phyloP scores from a whole-genome alignment of 2,113 vertebrate species.

The Genyomyrus donnyi region DNA sequence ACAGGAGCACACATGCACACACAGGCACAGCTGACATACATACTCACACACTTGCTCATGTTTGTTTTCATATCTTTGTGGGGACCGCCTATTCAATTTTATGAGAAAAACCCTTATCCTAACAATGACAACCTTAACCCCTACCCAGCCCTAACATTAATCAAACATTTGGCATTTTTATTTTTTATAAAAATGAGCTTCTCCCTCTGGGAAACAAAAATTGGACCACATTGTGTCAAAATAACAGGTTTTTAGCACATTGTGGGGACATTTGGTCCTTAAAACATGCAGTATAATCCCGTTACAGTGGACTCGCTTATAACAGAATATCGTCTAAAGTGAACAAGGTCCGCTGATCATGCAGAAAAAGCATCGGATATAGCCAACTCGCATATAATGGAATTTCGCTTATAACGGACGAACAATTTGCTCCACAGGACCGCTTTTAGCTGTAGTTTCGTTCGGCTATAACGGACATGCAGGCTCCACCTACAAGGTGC shows the following conservation, averaged over 20 bases:
- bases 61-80: background rate
- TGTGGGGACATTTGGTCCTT: background rate
- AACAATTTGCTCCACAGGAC: too few species aligned
- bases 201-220: background rate
- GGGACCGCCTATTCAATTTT: background rate
- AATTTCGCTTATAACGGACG: too few species aligned
- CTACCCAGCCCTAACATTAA: background rate
- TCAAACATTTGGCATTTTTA: background rate
- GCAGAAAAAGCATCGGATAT: too few species aligned
- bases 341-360: too few species aligned
- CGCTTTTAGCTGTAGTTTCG: too few species aligned
- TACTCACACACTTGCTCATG: background rate
- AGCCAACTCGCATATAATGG: too few species aligned
- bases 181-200: background rate
- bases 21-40: background rate
- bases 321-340: too few species aligned
- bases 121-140: background rate
- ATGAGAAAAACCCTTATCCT: background rate
- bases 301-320: too few species aligned
- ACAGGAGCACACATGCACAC: conserved; percentile 56
- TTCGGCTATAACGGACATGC: too few species aligned
- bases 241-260: background rate
- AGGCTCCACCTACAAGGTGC: too few species aligned
- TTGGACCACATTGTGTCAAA: background rate
- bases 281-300: too few species aligned